Conservation (phyloP, 1,140 invertebrate species). For the Bombus affinis region DNA sequence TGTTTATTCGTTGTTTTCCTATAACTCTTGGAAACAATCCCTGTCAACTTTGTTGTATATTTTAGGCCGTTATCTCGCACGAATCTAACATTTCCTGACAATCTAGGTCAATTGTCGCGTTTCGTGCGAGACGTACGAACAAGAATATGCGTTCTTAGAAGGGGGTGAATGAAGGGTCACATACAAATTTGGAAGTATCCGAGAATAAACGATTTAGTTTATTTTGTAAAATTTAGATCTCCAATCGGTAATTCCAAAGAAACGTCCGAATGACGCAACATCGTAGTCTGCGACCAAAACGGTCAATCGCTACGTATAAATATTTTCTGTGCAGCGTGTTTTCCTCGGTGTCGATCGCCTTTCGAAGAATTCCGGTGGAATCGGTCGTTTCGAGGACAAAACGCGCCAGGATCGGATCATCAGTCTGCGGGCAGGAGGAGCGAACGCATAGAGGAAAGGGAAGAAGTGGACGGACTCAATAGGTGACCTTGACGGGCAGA, state of each 20-base stretch:
- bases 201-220: background rate
- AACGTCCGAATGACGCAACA: background rate
- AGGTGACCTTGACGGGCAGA: slow-evolving; percentile 73
- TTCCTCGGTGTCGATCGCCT: background rate
- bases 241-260: background rate
- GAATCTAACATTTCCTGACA: background rate
- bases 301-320: background rate
- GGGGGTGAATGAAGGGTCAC: background rate
- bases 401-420: slow-evolving; percentile 15
- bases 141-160: background rate
- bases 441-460: slow-evolving; percentile 21
- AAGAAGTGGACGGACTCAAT: slow-evolving; percentile 63
- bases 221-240: background rate
- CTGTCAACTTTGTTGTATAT: too few relatives aligned
- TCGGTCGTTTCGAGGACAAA: slow-evolving; percentile 23
- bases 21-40: too few relatives aligned
- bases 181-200: background rate
- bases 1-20: too few relatives aligned
- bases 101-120: background rate
- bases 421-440: background rate
- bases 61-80: too few relatives aligned
- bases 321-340: background rate
- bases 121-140: background rate
- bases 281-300: background rate
- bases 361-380: slow-evolving; percentile 15